phyloP scores from a whole-genome alignment of 2,113 vertebrate species.

The Colossoma macropomum region DNA sequence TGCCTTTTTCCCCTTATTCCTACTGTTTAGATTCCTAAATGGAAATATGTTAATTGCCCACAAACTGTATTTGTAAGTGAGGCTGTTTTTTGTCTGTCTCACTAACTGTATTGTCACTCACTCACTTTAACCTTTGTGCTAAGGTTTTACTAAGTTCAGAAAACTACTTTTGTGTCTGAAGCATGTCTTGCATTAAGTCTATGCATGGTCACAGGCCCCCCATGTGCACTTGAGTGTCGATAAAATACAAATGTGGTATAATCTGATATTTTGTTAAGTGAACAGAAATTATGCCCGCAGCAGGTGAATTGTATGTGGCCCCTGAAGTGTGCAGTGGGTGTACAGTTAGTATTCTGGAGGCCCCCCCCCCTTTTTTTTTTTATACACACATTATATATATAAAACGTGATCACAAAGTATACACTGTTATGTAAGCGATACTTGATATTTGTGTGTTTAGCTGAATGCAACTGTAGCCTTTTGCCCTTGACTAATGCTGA shows the following conservation, averaged over 20 bases:
- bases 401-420: too few species aligned
- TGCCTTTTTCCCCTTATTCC: slow-evolving; percentile 77
- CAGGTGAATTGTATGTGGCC: background rate
- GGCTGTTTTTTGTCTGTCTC: slow-evolving; percentile 69
- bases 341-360: too few species aligned
- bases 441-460: background rate
- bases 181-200: slow-evolving; percentile 50
- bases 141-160: slow-evolving; percentile 24
- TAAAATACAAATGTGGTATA: background rate
- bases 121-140: slow-evolving; percentile 55
- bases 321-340: background rate
- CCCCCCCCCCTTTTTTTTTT: too few species aligned
- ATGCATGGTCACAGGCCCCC: slow-evolving; percentile 12
- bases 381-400: too few species aligned
- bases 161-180: slow-evolving; percentile 18
- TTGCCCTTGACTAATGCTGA: background rate
- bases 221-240: slow-evolving; percentile 2
- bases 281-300: background rate
- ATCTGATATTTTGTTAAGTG: background rate
- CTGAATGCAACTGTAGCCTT: background rate
- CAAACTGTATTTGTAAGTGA: slow-evolving; percentile 95
- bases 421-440: background rate
- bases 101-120: slow-evolving; percentile 68
- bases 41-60: slow-evolving; percentile 86
- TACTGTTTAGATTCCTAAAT: slow-evolving; percentile 95